Evolutionary conservation across 2,797 vertebrate genomes (phyloP), one percentile per base, ranked within the genome.

Genomic region (Myripristis murdjan): DNA sequence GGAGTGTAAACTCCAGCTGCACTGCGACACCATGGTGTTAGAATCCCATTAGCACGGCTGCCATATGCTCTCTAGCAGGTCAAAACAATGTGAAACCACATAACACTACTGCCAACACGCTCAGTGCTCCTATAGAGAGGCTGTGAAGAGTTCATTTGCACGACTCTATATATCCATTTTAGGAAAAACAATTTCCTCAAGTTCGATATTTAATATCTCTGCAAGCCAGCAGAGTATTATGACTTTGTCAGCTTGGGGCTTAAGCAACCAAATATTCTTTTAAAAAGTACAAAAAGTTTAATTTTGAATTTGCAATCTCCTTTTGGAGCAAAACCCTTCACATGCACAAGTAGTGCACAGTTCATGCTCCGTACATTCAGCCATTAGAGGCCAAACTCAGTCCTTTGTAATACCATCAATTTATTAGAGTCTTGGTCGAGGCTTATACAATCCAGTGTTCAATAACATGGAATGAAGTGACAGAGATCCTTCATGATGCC

Each of bases 391-490:
- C 64, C 66, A 24, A 74, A 58, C 54, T 63, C 8, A 63, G 61
- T 66, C 73, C 47, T 79, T 57, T 44, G 63, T 70, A 70, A 84
- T 59, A 46, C 37, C 9, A 24, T 53, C n/a, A 59, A 70, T 70
- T 81, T 67, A 69, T 58, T 24, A 79, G 9, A 77, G 22, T 63
- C 58, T 66, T 75, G 81, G 41, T 57, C 62, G 16, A 6, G 41
- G 68, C 59, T 83, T 67, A 73, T 41, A 70, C 5, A 53, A 59
- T 37, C 41, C 70, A 77, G 57, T 54, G 68, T 84, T 87, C 82
- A 87, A 78, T 85, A 85, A 86, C 60, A 83, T 59, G 71, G 65
- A 81, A 80, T 78, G 54, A 73, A 81, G 75, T 74, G 73, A 73
- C 70, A 77, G 79, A 77, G 41, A 47, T 55, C 64, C 54, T 70